Percentiles rank a stretch among this genome's conserved stretches.
These are phyloP conservation scores for Clavelina lepadiformis DNA, from an alignment of 23 tunicate genomes.

Conservation along the genomic window DNA sequence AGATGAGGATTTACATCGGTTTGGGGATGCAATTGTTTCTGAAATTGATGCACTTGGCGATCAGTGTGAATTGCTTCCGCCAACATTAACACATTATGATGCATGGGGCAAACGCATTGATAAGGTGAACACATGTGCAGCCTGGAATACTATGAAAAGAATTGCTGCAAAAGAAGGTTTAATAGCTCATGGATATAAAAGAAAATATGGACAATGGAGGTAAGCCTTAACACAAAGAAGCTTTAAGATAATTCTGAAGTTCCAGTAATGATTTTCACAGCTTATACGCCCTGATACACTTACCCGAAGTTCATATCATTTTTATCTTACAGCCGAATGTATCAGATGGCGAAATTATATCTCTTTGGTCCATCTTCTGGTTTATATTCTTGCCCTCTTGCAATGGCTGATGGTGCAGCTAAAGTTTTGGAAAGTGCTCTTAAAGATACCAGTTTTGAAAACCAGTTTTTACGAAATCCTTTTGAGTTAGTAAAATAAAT, in stretches of 20 bases:
- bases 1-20: conserved; percentile 38
- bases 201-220: conserved; percentile 74
- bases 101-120: conserved; percentile 96
- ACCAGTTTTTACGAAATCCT: conserved; percentile 19
- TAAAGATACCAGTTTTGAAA: conserved; percentile 1
- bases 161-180: conserved; percentile 89
- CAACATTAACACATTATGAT: conserved; percentile 66
- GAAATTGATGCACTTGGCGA: conserved; percentile 53
- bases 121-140: conserved; percentile 55
- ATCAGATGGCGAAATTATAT: conserved; percentile 79
- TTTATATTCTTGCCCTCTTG: conserved; percentile 87
- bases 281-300: background rate
- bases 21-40: conserved; percentile 42
- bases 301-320: background rate
- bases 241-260: background rate
- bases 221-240: background rate
- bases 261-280: background rate
- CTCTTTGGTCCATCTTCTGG: conserved; percentile 82
- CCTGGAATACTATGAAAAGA: conserved; percentile 76
- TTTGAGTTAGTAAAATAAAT: conserved; percentile 43
- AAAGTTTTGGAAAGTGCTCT: conserved; percentile 48
- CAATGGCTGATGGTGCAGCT: conserved; percentile 98
- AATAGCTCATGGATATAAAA: conserved; percentile 78
- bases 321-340: conserved; percentile 46
- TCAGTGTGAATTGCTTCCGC: conserved; percentile 70